These are phyloP conservation scores for Pycnomerus fuliginosus DNA, from an alignment of 2,888 invertebrate species.

Conservation along the genomic window DNA sequence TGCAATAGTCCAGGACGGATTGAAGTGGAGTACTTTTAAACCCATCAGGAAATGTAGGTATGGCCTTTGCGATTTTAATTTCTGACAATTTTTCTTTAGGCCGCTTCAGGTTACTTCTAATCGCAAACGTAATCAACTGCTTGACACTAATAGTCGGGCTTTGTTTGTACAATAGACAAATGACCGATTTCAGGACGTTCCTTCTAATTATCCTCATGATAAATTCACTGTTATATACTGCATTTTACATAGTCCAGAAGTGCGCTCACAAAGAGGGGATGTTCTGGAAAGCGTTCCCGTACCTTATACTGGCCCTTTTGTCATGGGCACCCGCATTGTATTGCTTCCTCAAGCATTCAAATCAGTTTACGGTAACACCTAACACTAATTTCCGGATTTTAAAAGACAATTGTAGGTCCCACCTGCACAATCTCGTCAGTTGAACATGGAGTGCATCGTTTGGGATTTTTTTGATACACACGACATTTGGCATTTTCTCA, in stretches of 20 bases:
- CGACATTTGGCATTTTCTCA: slow-evolving; percentile 82
- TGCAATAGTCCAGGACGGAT: too few relatives aligned
- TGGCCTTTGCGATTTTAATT: too few relatives aligned
- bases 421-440: slow-evolving; percentile 73
- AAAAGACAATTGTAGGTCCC: slow-evolving; percentile 58
- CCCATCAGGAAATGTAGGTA: too few relatives aligned
- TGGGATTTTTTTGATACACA: slow-evolving; percentile 77
- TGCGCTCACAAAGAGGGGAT: slow-evolving; percentile 65
- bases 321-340: slow-evolving; percentile 63
- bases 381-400: too few relatives aligned
- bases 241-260: slow-evolving; percentile 83
- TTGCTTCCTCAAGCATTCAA: slow-evolving; percentile 71
- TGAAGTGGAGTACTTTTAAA: too few relatives aligned
- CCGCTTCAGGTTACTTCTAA: slow-evolving; percentile 57
- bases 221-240: slow-evolving; percentile 75
- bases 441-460: slow-evolving; percentile 63
- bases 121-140: slow-evolving; percentile 64
- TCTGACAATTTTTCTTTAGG: too few relatives aligned
- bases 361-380: slow-evolving; percentile 65
- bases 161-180: too few relatives aligned
- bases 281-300: slow-evolving; percentile 48
- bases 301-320: slow-evolving; percentile 61
- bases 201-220: slow-evolving; percentile 76
- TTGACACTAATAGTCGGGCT: slow-evolving; percentile 62
- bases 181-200: slow-evolving; percentile 79